These are phyloP conservation scores for Conus ventricosus DNA, from an alignment of 1,140 invertebrate species.

Conservation along the genomic window DNA sequence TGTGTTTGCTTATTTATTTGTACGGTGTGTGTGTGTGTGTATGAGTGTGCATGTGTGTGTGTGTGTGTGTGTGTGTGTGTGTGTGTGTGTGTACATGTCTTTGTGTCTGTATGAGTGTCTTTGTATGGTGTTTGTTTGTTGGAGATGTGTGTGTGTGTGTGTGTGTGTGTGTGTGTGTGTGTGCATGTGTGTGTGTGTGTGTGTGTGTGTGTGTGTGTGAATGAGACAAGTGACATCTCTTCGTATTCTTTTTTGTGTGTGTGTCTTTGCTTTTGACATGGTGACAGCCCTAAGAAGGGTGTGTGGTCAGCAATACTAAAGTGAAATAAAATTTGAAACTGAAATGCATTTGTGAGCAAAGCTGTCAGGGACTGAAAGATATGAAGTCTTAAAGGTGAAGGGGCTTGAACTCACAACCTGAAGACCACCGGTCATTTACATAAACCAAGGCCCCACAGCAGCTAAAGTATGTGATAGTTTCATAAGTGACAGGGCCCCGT, in stretches of 20 bases:
- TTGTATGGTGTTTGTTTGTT: background rate
- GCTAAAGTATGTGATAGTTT: too few relatives aligned
- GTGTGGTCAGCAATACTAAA: too few relatives aligned
- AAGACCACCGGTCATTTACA: too few relatives aligned
- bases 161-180: conserved; percentile 10
- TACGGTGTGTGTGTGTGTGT: background rate
- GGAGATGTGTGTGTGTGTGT: conserved; percentile 47
- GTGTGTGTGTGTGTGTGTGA: conserved; percentile 7
- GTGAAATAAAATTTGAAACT: too few relatives aligned
- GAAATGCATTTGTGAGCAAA: too few relatives aligned
- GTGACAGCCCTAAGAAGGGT: too few relatives aligned
- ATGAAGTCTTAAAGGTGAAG: too few relatives aligned
- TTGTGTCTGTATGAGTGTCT: conserved; percentile 54
- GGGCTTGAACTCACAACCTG: too few relatives aligned
- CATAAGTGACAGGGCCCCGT: too few relatives aligned
- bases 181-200: conserved; percentile 4
- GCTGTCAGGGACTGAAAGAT: too few relatives aligned
- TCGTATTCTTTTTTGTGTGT: background rate
- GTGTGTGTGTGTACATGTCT: conserved; percentile 4
- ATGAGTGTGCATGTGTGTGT: background rate
- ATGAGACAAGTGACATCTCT: background rate
- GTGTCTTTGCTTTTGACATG: background rate
- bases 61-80: background rate
- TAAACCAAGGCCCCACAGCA: too few relatives aligned
- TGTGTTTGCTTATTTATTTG: background rate